Conservation (phyloP, 2,113 vertebrate species). For the Cyphotilapia sp. region DNA sequence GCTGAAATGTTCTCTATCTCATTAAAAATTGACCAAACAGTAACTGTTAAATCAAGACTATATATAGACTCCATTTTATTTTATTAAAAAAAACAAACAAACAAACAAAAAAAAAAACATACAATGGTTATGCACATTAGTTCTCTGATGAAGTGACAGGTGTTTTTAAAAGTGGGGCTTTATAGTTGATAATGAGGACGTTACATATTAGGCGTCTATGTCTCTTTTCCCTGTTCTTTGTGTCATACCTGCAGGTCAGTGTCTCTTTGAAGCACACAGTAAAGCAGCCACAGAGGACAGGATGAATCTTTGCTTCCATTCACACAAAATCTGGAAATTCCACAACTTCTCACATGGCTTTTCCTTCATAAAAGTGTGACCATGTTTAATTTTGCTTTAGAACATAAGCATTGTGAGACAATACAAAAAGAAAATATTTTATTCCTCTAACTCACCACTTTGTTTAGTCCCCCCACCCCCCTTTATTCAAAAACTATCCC, state of each 20-base stretch:
- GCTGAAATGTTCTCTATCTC: background rate
- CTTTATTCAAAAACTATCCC: background rate
- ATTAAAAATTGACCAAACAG: background rate
- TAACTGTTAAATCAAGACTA: background rate
- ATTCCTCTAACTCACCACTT: background rate
- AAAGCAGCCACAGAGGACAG: background rate
- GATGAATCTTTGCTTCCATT: background rate
- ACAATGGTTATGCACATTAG: background rate
- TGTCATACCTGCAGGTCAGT: background rate
- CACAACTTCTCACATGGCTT: background rate
- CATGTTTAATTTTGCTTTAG: background rate
- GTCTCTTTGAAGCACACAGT: background rate
- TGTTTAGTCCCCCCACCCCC: background rate
- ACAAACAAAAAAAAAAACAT: rapidly evolving
- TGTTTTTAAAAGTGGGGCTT: background rate
- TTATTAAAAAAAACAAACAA: background rate
- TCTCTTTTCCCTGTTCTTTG: background rate
- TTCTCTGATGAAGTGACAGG: background rate
- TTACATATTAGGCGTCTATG: background rate
- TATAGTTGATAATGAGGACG: background rate
- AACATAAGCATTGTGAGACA: background rate
- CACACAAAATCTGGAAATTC: background rate
- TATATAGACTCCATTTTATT: constrained; percentile 2
- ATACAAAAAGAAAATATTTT: background rate
- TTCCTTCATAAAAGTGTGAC: background rate